phyloP scores from a whole-genome alignment of 2,888 invertebrate genomes.

The Dicycla oo region DNA sequence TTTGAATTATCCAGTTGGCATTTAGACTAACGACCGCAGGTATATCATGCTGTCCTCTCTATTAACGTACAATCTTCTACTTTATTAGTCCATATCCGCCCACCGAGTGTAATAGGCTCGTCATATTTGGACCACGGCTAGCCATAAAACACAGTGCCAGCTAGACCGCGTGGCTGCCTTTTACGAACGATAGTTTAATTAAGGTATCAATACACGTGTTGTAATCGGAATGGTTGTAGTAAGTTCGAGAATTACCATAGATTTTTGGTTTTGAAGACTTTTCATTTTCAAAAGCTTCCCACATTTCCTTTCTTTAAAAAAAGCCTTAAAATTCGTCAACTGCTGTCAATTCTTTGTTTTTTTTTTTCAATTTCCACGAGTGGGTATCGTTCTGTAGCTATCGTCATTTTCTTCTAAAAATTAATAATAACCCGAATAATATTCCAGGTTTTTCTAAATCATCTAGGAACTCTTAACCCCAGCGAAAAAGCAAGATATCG shows the following conservation, averaged over 20 bases:
- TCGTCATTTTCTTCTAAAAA: background rate
- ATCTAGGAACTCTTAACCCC: background rate
- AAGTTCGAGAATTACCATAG: too few relatives aligned
- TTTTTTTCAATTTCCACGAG: background rate
- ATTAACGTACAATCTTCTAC: slow-evolving; percentile 50
- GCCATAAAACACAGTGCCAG: slow-evolving; percentile 46
- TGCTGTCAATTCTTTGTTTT: background rate
- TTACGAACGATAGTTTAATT: slow-evolving; percentile 3
- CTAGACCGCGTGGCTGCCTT: slow-evolving; percentile 40
- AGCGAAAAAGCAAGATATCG: background rate
- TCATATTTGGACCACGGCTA: slow-evolving; percentile 54
- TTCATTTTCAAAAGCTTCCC: too few relatives aligned
- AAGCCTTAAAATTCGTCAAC: background rate
- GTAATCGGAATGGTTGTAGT: background rate
- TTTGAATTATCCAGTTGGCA: slow-evolving; percentile 49
- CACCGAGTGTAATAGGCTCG: slow-evolving; percentile 44
- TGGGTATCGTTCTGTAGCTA: background rate
- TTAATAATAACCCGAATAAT: background rate
- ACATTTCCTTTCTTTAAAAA: too few relatives aligned
- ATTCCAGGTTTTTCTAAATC: background rate
- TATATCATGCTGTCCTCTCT: slow-evolving; percentile 44
- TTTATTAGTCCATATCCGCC: slow-evolving; percentile 60
- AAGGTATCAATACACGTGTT: slow-evolving; percentile 1
- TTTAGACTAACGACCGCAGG: slow-evolving; percentile 43
- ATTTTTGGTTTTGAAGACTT: too few relatives aligned